Evolutionary conservation across 2,113 vertebrate species (phyloP).

Genomic region (Sinocyclocheilus rhinocerous): DNA sequence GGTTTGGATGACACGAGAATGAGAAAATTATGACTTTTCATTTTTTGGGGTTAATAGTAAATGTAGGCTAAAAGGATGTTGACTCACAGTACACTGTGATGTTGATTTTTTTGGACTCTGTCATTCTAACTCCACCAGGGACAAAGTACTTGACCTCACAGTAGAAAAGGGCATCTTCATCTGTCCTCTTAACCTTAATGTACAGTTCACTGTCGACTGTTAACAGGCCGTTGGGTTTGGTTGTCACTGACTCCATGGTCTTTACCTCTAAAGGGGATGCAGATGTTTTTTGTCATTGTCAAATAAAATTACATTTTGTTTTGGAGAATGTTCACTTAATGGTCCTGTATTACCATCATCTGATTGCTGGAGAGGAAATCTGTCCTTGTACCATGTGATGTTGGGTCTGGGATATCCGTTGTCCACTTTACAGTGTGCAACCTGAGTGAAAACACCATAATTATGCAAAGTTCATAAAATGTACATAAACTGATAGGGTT

Average conservation of each 20-base stretch:
- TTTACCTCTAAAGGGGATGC: constrained; percentile 60
- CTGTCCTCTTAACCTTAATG: constrained; percentile 72
- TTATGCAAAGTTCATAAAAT: not conserved
- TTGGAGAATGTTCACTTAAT: not conserved
- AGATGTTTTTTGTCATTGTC: not conserved
- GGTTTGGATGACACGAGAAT: not conserved
- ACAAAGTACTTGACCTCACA: constrained; percentile 82
- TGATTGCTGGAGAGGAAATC: constrained; percentile 48
- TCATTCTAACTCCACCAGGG: constrained; percentile 63
- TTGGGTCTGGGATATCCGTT: constrained; percentile 82
- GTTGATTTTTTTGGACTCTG: constrained; percentile 65
- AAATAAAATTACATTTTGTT: not conserved
- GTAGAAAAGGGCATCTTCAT: constrained; percentile 79
- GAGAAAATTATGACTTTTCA: too few relatives aligned
- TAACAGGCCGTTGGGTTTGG: constrained; percentile 77
- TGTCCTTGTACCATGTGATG: constrained; percentile 86
- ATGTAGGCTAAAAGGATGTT: not conserved
- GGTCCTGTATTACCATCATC: constrained; percentile 67
- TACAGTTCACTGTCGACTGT: constrained; percentile 78
- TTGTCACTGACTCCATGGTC: constrained; percentile 49
- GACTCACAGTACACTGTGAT: constrained; percentile 85
- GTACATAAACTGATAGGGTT: not conserved
- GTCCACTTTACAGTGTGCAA: constrained; percentile 80
- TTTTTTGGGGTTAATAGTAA: not conserved
- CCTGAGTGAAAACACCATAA: constrained; percentile 65